Base-by-base conservation (phyloP, 2,113 vertebrate species). In the Varanus salvator region DNA sequence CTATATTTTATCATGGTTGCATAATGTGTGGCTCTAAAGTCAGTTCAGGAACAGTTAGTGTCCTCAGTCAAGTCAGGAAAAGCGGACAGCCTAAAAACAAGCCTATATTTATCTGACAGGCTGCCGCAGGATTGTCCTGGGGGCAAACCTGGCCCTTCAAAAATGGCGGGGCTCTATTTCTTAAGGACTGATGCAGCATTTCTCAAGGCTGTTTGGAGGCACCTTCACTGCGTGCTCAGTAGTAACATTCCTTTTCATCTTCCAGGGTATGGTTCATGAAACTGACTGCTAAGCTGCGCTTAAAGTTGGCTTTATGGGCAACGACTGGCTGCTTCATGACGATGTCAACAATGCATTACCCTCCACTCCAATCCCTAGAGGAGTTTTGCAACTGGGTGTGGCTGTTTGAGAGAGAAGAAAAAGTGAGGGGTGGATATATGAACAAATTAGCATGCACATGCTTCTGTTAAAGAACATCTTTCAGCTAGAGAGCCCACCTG, bases 1-100 rank as follows among this genome's bases (percentile, higher is more conserved):
- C 93, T 95, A 89, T 95, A 94, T 96, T 92, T 44, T 96, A 91
- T 95, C 93, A 92, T 91, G 87, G 92, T 88, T 85, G 92, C 1
- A 0, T 34, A 60, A 90, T 83, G 23, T 50, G 21, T 86, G 87
- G 84, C 86, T 93, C 6, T 4, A 96, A 93, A 92, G 94, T 90
- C 93, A 84, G 44, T 90, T 92, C 80, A 92, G 84, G 91, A 86
- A 92, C 80, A 77, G 29, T 94, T 82, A 93, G 31, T 90, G 91
- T 50, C 66, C n/a, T 52, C 9, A 38, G 60, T 90, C 25, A 27
- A 48, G 19, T 57, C 66, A 60, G 17, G 23, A 68, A 17, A 78
- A 78, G 76, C 15, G 34, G 12, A 54, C 54, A 25, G 31, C 50
- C n/a, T 90, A 38, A 84, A 68, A 75, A 89, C 17, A 21, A 52